phyloP scores from a whole-genome alignment of 1,140 invertebrate genomes.

The Lordiphosa mommai region DNA sequence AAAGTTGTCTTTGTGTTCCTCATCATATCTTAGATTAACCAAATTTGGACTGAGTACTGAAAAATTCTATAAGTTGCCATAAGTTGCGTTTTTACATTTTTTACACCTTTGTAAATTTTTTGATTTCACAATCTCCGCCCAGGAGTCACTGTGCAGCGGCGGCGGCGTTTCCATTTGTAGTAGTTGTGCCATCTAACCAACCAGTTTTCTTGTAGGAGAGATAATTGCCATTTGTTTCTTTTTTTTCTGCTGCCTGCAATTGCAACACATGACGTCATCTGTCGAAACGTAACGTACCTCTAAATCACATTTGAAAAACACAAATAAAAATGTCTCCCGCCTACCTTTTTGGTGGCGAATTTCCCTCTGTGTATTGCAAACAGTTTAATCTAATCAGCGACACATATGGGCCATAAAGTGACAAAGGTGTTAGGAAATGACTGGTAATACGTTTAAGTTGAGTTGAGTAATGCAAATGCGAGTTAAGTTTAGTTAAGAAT shows the following conservation, averaged over 20 bases:
- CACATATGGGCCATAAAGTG: slow-evolving; percentile 15
- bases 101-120: too few species aligned
- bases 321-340: slow-evolving; percentile 27
- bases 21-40: too few species aligned
- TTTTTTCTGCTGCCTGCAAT: slow-evolving; percentile 7
- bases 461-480: background rate
- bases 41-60: too few species aligned
- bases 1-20: too few species aligned
- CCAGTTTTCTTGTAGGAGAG: slow-evolving; percentile 28
- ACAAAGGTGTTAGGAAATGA: background rate
- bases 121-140: too few species aligned
- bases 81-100: too few species aligned
- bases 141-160: too few species aligned
- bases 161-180: slow-evolving; percentile 1
- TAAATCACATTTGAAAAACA: slow-evolving; percentile 18
- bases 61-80: too few species aligned
- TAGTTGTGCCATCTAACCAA: slow-evolving; percentile 39
- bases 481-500: too few species aligned
- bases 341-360: background rate
- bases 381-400: slow-evolving; percentile 26
- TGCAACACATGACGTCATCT: slow-evolving; percentile 35
- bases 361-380: background rate
- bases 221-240: slow-evolving; percentile 7
- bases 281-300: slow-evolving; percentile 12
- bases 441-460: background rate